Conservation (phyloP, 2,113 vertebrate genomes). For the Gallinago paraguaiae region DNA sequence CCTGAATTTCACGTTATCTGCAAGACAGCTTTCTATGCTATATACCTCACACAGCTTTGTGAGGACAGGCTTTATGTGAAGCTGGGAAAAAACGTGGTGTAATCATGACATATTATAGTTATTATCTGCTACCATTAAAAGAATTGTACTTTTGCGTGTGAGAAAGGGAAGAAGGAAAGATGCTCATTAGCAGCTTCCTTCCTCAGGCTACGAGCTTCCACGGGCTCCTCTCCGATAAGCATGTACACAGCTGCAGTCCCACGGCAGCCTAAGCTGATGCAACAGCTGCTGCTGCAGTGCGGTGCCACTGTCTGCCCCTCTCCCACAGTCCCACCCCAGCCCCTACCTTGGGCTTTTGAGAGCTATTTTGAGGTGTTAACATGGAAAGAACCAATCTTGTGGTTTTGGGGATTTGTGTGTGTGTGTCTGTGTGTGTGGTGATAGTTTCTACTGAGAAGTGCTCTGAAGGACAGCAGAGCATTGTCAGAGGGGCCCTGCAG, state of each 20-base stretch:
- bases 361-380: not conserved
- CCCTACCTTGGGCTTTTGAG: not conserved
- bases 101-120: conserved; percentile 27
- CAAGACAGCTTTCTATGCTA: not conserved
- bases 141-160: not conserved
- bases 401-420: no score
- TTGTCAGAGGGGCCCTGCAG: not conserved
- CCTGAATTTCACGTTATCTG: not conserved
- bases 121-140: conserved; percentile 18
- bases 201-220: conserved; percentile 27
- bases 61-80: not conserved
- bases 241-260: conserved; percentile 17
- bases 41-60: not conserved
- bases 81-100: not conserved
- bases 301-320: not conserved
- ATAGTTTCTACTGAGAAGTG: not conserved
- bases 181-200: conserved; percentile 54
- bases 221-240: not conserved
- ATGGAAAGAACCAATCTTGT: not conserved
- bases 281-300: not conserved
- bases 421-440: not conserved
- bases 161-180: conserved; percentile 42
- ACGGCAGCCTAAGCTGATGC: not conserved
- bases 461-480: not conserved
- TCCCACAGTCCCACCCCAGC: not conserved